Base-by-base conservation (phyloP, 1,140 invertebrate species). In the Ptiloglossa arizonensis region DNA sequence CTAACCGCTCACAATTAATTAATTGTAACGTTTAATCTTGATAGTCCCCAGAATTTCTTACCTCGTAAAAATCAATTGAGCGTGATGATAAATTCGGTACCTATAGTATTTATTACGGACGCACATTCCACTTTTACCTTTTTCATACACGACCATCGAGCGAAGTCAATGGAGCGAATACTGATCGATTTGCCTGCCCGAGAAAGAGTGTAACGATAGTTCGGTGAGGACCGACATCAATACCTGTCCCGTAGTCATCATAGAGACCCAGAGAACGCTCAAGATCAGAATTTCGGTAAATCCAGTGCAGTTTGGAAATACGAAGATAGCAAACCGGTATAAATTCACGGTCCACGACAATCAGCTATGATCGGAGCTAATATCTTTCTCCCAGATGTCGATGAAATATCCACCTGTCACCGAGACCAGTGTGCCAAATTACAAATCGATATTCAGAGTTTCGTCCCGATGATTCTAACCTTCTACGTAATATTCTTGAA, bases 381-480 rank as follows among this genome's bases (percentile, higher is more conserved):
- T 71, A 77, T 59, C 68, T 62, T 46, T n/a, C 27, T 46, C 38
- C 22, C 52, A 74, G 62, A 57, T 76, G 68, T 41, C 74, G 67
- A 44, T 63, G 57, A 77, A 71, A 71, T 77, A 77, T 63, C 57
- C 57, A 77, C 35, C 67, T 63, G 75, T 63, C 75, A 71, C 44
- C 48, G 64, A n/a, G 54, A 35, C 41, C 67, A 70, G 35, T n/a
- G 56, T 32, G 67, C 56, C 75, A 77, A 77, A 77, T 70, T 77
- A 63, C 67, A 77, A 77, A 77, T 77, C 75, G 68, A 77, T 77
- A 71, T 54, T 63, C 56, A 68, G 67, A 70, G 59, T 63, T 70
- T 63, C 57, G 57, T 59, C 66, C 24, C 54, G 24, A 24, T 46
- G 57, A 77, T 62, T 69, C 67, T 50, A 32, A 24, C 50, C 32